Conservation (phyloP, 2,888 invertebrate genomes). For the Callinectes sapidus region DNA sequence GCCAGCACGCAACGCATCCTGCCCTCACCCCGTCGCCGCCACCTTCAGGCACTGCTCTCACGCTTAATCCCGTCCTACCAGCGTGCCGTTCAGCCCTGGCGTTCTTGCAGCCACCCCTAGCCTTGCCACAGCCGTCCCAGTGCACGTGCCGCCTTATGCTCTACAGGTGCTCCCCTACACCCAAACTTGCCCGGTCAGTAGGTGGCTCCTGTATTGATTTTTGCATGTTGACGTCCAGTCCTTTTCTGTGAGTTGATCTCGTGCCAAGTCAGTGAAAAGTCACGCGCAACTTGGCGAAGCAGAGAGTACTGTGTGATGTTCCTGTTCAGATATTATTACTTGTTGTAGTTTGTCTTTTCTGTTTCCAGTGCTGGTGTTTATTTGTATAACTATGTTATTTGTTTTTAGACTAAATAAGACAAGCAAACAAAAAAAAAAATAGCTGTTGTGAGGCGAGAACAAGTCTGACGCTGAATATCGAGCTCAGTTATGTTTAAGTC, state of each 20-base stretch:
- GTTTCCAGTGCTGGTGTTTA: neutral
- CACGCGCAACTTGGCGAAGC: neutral
- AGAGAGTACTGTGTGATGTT: neutral
- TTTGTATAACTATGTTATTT: neutral
- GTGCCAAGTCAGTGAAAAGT: neutral
- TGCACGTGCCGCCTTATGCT: neutral
- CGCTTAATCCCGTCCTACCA: neutral
- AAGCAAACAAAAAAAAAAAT: neutral
- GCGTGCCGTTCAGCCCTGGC: neutral
- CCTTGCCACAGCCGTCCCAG: neutral
- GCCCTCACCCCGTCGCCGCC: constrained; percentile 8
- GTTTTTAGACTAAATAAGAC: neutral
- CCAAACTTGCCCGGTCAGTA: constrained; percentile 11
- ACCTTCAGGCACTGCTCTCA: constrained; percentile 8
- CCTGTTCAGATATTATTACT: neutral
- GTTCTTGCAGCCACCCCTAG: neutral
- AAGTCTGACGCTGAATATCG: neutral
- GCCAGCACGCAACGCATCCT: neutral
- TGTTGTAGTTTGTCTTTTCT: neutral
- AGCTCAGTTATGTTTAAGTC: neutral
- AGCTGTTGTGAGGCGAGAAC: neutral
- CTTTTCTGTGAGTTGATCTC: neutral
- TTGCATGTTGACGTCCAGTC: constrained; percentile 20
- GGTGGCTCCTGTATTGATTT: constrained; percentile 24
- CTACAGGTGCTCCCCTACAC: neutral